phyloP scores from a whole-genome alignment of 2,888 invertebrate species.

The Napeogenes inachia region DNA sequence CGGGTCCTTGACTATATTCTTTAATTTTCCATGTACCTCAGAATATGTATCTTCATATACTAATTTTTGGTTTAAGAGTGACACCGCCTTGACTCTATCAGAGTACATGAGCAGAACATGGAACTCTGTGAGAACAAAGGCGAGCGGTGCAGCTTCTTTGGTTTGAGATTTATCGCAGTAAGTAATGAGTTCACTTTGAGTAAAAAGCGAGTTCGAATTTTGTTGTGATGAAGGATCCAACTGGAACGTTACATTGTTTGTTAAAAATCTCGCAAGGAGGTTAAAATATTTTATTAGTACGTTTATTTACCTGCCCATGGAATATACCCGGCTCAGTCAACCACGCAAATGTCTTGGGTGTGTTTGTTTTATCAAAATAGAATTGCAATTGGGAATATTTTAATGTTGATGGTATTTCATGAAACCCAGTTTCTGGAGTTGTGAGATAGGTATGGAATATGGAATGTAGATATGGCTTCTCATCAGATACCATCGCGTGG shows the following conservation, averaged over 20 bases:
- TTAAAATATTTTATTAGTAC: no score
- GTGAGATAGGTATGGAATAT: conserved; percentile 88
- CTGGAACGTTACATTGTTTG: conserved; percentile 44
- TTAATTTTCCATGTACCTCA: conserved; percentile 86
- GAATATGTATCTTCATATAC: conserved; percentile 91
- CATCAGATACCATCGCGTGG: conserved; percentile 81
- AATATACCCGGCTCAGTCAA: conserved; percentile 89
- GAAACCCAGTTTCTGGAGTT: conserved; percentile 82
- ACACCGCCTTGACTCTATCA: conserved; percentile 90
- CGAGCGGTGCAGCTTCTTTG: conserved; percentile 78
- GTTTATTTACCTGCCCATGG: conserved; percentile 81
- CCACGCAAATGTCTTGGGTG: conserved; percentile 91
- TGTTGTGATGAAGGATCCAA: conserved; percentile 71
- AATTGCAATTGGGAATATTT: conserved; percentile 89
- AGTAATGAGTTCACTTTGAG: conserved; percentile 62
- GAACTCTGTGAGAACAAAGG: conserved; percentile 92
- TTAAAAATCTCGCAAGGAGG: no score
- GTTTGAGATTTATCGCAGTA: conserved; percentile 57
- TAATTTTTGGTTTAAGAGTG: conserved; percentile 88
- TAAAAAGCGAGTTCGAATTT: conserved; percentile 68
- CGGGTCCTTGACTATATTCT: conserved; percentile 89
- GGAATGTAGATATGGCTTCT: conserved; percentile 86
- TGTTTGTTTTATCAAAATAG: conserved; percentile 81
- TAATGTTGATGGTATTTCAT: conserved; percentile 83
- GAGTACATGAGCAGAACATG: conserved; percentile 90